Evolutionary conservation across 2,797 vertebrate genomes (phyloP), one percentile per base, ranked within the genome.

Genomic region (Hafferia zeledoni): DNA sequence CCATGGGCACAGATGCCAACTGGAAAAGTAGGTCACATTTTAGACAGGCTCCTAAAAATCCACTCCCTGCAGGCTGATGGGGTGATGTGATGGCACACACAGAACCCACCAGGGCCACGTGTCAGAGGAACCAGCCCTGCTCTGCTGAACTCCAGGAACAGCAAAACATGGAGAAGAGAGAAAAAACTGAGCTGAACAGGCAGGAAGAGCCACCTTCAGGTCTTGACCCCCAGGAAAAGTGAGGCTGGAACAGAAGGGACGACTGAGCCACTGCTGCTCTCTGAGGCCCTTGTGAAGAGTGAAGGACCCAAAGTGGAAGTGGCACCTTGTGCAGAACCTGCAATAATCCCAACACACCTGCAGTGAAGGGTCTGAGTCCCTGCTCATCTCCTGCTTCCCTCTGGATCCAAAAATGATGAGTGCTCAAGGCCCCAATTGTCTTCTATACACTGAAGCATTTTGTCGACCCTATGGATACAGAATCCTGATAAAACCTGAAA

Each of bases 21-120:
- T 22, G 28, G 75, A 67, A 77, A 96, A 95, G 70, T 52, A 90
- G 94, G 85, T 94, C 87, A 91, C 61, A 44, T 90, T 91, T 80
- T 91, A 91, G 53, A 91, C 55, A 84, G 78, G n/a, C 49, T 93
- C 71, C 95, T 84, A 87, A 91, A 90, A 90, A 80, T 60, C 78
- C 63, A 39, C 72, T 92, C 90, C 76, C 52, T 50, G 85, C 79
- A 70, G 52, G 85, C 61, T 81, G 68, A 94, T 53, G 70, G 91
- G 56, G 56, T 74, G 65, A 52, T 46, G 57, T 5, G 28, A 90
- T 13, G 18, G 61, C 88, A 94, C 13, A 14, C 6, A 52, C 30
- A 67, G 61, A 94, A 77, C 11, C 18, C 69, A 91, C 46, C 72
- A 60, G 0, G 0, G 61, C 23, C 61, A 63, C 76, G 4, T 1